A percentile compares a stretch with the other conserved stretches of the same genome.
Conservation (phyloP, 2,113 vertebrate species). For the Agelaius phoeniceus region DNA sequence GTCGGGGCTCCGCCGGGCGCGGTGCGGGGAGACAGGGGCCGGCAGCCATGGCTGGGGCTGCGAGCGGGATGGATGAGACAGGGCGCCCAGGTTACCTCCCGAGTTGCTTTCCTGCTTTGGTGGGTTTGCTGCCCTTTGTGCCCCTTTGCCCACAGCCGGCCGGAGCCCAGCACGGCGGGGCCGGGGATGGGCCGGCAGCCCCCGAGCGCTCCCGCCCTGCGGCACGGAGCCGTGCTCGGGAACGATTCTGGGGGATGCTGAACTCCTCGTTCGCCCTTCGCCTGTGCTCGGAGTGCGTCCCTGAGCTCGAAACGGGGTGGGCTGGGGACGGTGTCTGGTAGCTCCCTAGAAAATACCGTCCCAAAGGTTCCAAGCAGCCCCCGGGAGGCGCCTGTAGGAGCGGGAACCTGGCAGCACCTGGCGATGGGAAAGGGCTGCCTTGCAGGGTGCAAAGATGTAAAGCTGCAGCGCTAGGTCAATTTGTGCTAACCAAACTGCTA, state of each 20-base stretch:
- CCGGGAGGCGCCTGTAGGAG: neutral
- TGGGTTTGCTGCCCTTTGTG: neutral
- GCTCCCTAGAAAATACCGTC: neutral
- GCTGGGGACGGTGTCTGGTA: neutral
- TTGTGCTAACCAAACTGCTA: neutral
- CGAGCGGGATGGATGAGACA: neutral
- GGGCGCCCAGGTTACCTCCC: neutral
- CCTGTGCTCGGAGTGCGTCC: neutral
- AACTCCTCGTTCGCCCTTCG: neutral
- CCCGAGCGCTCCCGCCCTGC: neutral
- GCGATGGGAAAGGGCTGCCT: neutral
- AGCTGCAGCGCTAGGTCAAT: neutral
- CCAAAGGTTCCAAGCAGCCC: neutral
- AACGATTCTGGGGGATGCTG: neutral
- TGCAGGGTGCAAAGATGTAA: neutral
- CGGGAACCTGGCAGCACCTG: neutral
- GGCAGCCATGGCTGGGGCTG: neutral
- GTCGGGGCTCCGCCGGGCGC: neutral
- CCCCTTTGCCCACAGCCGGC: neutral
- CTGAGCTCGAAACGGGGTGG: neutral
- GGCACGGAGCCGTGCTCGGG: neutral
- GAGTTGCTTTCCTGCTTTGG: neutral
- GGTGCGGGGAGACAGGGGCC: neutral
- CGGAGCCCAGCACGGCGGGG: neutral
- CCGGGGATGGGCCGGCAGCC: neutral